Evolutionary conservation across 2,113 vertebrate genomes (phyloP), one percentile per base, ranked within the genome.

Genomic region (Eclectus roratus): DNA sequence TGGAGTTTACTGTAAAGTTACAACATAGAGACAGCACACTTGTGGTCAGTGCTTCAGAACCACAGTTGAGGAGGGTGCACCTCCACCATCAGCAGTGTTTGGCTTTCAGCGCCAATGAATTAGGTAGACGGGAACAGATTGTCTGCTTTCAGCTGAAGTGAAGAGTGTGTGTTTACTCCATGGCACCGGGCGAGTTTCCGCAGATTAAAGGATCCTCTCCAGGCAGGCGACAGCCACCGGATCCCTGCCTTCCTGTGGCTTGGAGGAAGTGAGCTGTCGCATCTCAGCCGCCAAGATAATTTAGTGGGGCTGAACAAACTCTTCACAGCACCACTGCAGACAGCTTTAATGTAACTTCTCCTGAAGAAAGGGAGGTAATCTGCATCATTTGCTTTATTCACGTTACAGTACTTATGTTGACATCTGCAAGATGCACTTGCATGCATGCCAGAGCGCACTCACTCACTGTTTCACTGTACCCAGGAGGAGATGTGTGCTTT

Each of bases 241-340:
- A 58, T 39, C 80, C 39, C 33, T 1, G 8, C 49, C 68, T 64
- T 80, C 76, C 80, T 1, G 0, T 0, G 1, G 39, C 43, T 23
- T 2, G 1, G 39, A 63, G 41, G 55, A 80, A 91, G 56, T 0
- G 0, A 91, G 71, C 41, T 43, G 33, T 24, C 10, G 3, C 33
- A 44, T 44, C 66, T 72, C 71, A 76, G 68, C 66, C 49, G 2
- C 70, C 70, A 64, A 61, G 71, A 86, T 58, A 85, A 71, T 33
- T 68, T 11, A 85, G 47, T 17, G 18, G 53, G 60, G 64, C 31
- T 87, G 60, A 93, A 85, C 6, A 53, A 84, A 55, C 13, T 52
- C 53, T 52, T 72, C 17, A 66, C 11, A 60, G 90, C 39, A 80
- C 41, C 33, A 21, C 0, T 52, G 16, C 1, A 82, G 52, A n/a